Evolutionary conservation across 2,888 invertebrate species (phyloP), one percentile per base, ranked within the genome.

Genomic region (Adineta ricciae): DNA sequence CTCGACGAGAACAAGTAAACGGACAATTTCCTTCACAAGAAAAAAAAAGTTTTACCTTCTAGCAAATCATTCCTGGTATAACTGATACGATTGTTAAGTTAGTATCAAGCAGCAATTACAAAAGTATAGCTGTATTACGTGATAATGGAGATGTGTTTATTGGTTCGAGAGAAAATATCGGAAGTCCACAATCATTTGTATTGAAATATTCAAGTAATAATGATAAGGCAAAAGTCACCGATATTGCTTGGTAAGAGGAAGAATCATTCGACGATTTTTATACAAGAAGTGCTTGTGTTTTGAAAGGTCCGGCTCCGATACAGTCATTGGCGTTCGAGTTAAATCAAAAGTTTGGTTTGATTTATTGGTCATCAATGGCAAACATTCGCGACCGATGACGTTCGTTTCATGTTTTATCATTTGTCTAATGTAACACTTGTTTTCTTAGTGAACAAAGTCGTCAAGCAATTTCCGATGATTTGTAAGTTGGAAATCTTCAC

Each of bases 111-210:
- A 41, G 38, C 41, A n/a, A 78, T 78, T 78, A 41, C 41, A 38
- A 41, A 78, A 32, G 24, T 24, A 7, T 78, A 11, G 78, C 41
- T 1, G 21, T 78, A 11, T 78, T 78, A 41, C 38, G 24, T 41
- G 41, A 78, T 41, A 78, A 41, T 78, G 78, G 78, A 41, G 78
- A 78, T n/a, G 78, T 78, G 14, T 78, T 78, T n/a, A 41, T 78
- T 78, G 78, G 78, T 24, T 78, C n/a, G n/a, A 78, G 41, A 41
- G 38, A 38, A 41, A 41, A 41, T n/a, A 41, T 41, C n/a, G 64
- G 64, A 14, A 27, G 19, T 32, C 32, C 64, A 64, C 38, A 78
- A 24, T n/a, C 78, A 41, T 78, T 78, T 78, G 9, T 14, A 78
- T 41, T 78, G 41, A 78, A 78, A 78, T 78, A 41, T 78, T 0